Evolutionary conservation across 2,113 vertebrate genomes (phyloP), one percentile per base, ranked within the genome.

Genomic region (Albula goreensis): DNA sequence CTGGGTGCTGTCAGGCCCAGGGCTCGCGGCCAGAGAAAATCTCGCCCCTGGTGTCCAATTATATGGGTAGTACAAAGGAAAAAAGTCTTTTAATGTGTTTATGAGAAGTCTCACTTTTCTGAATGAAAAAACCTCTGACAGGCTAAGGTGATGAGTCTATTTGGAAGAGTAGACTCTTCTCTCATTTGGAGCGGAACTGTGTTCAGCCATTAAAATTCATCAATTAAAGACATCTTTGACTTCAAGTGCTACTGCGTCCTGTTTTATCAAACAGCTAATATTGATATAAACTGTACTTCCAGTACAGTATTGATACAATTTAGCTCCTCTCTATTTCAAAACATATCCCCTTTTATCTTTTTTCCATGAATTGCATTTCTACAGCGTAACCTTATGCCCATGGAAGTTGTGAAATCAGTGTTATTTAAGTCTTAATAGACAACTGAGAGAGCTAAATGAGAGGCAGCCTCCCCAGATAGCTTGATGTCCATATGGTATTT

Each of bases 101-200:
- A 81, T 81, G 50, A 82, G 50, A 81, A 86, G 60, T 51, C 63
- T 13, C 17, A 49, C 50, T 82, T 82, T 74, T 82, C 50, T 17
- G 85, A 82, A 92, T 86, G 90, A 92, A 93, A 95, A 52, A 19
- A 60, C 25, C 7, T 81, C 81, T 63, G 53, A 81, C 57, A 85
- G 17, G 80, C 17, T n/a, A 50, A 41, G 79, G 25, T 63, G 50
- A 80, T 85, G 57, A 25, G 48, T 80, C 17, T 31, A 63, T 70
- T 81, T 81, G 85, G 49, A 81, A 22, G 74, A 79, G 74, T 85
- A n/a, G 49, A 85, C 15, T 5, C 51, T 85, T 60, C 51, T n/a
- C 9, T 50, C 17, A 77, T 41, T 41, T 41, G 31, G 31, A 41
- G 31, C 31, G 31, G 31, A 41, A 41, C 31, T 41, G 31, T 41